Evolutionary conservation across 1,140 invertebrate species (phyloP).

Genomic region (Bombus waltoni): DNA sequence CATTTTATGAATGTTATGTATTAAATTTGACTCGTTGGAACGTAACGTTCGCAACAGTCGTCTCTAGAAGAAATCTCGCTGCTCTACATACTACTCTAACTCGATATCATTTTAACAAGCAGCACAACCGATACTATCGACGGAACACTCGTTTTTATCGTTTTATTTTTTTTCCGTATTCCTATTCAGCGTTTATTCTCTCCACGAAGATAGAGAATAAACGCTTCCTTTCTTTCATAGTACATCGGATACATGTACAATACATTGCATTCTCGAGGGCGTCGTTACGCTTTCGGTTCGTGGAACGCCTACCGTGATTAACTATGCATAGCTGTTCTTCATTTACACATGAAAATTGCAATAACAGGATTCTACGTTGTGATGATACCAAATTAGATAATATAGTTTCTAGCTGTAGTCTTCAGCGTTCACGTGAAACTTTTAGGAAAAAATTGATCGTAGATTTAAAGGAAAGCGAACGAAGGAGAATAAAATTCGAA

Average conservation of each 20-base stretch:
- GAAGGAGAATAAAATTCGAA: background rate
- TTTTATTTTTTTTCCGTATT: background rate
- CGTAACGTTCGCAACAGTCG: background rate
- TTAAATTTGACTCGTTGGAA: slow-evolving; percentile 13
- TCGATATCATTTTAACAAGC: background rate
- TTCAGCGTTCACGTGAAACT: background rate
- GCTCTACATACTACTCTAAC: background rate
- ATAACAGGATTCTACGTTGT: background rate
- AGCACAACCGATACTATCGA: background rate
- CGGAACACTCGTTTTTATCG: background rate
- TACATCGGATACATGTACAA: background rate
- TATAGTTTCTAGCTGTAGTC: background rate
- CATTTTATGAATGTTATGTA: slow-evolving; percentile 21
- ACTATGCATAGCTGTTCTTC: background rate
- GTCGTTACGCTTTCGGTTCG: background rate
- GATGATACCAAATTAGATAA: background rate
- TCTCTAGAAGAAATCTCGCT: background rate
- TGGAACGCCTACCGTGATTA: background rate
- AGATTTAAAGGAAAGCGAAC: background rate
- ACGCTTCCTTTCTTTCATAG: no score
- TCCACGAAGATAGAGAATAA: no score
- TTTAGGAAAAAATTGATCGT: background rate
- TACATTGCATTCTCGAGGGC: no score
- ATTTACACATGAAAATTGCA: slow-evolving; percentile 11
- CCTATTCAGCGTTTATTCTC: background rate